Evolutionary conservation across 2,797 vertebrate species (phyloP), one percentile per base, ranked within the genome.

Genomic region (Leptatherina wallacei): DNA sequence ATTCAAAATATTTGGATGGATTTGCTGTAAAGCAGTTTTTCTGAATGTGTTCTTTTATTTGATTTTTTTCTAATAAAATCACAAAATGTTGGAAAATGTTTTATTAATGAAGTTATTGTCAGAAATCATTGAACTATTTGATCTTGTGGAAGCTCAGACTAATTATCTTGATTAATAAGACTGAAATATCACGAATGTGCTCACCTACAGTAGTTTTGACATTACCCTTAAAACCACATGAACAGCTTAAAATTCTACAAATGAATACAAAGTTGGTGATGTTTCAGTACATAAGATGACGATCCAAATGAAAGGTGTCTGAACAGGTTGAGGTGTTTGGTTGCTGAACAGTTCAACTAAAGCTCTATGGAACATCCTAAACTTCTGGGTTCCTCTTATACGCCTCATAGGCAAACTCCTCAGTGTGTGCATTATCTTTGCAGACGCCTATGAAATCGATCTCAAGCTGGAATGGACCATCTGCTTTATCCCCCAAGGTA

Each of bases 401-500:
- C 13, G 9, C 0, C 85, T 99, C 98, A 5, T 99, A 99, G 0
- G 97, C 97, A 84, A 96, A 98, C 80, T 97, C 95, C 82, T 99
- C 97, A 0, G 81, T 96, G 73, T 99, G 97, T 9, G 97, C 93
- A 9, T 90, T 90, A 63, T 99, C 98, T 0, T 90, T 95, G 64
- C 92, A 91, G 32, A 97, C 88, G 1, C 95, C 98, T 66, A 99
- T 96, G 81, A 94, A 98, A 72, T 99, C 97, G 0, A 99, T 97
- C 91, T 99, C 98, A 75, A 99, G 89, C 83, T 97, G 97, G 91
- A 98, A 99, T 0, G 95, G 96, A 3, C 98, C 98, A 27, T 98
- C 92, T 4, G 95, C 92, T 92, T 97, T 96, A 82, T 99, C 98
- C 71, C 94, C 96, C 18, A 99, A 74, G 0, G 97, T 99, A 73